Conservation (phyloP, 2,113 vertebrate species). For the Dendropsophus ebraccatus region DNA sequence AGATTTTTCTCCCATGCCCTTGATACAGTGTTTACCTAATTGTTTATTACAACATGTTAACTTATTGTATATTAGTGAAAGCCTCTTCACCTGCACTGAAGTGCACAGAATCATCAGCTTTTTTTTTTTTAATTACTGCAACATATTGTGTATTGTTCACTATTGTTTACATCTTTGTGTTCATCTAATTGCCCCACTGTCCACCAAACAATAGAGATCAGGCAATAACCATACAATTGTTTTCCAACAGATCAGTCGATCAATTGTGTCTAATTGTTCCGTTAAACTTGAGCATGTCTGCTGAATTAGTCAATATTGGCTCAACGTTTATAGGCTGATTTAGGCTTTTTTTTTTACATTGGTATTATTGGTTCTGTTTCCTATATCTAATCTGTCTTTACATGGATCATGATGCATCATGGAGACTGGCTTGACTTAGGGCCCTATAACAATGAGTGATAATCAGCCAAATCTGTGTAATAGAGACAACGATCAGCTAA, state of each 20-base stretch:
- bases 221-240: not conserved
- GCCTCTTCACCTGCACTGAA: not conserved
- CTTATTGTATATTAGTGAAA: not conserved
- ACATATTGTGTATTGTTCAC: not conserved
- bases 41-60: not conserved
- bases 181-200: not conserved
- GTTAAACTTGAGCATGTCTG: too few relatives aligned
- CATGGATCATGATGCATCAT: too few relatives aligned
- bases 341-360: not conserved
- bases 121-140: not conserved
- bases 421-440: too few relatives aligned
- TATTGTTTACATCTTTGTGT: not conserved
- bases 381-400: too few relatives aligned
- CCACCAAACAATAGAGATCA: not conserved
- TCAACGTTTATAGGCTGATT: not conserved
- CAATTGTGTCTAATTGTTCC: not conserved
- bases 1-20: not conserved
- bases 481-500: too few relatives aligned
- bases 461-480: too few relatives aligned
- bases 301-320: not conserved
- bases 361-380: not conserved
- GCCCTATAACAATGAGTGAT: too few relatives aligned
- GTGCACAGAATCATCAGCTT: not conserved
- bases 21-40: not conserved
- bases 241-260: not conserved